Evolutionary conservation across 2,113 vertebrate species (phyloP).

Genomic region (Pachypanchax playfairii): DNA sequence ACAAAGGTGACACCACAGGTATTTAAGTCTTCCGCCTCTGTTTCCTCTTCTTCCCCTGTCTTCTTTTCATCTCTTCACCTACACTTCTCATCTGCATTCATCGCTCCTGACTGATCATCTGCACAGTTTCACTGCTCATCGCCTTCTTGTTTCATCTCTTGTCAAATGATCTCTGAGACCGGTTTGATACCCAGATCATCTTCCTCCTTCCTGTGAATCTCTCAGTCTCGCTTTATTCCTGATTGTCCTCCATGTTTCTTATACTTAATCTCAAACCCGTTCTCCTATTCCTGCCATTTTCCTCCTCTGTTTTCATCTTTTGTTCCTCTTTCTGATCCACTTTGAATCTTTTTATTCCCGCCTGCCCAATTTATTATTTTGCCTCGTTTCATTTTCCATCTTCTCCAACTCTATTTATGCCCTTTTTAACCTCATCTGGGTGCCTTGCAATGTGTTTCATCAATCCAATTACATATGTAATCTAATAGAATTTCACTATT

Average conservation of each 20-base stretch:
- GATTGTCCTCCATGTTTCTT: constrained; percentile 45
- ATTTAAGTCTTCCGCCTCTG: constrained; percentile 42
- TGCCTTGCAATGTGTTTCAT: neutral
- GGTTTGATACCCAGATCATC: constrained; percentile 67
- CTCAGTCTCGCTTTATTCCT: constrained; percentile 43
- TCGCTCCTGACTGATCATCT: constrained; percentile 56
- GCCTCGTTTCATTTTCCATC: neutral
- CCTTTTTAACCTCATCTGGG: neutral
- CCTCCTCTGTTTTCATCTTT: constrained; percentile 7
- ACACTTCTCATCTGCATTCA: constrained; percentile 48
- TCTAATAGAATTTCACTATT: constrained; percentile 2
- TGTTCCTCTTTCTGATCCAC: constrained; percentile 1
- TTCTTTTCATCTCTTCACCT: constrained; percentile 64
- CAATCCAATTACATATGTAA: neutral
- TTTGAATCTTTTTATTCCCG: constrained; percentile 6
- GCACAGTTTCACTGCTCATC: constrained; percentile 54
- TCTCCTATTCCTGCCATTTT: constrained; percentile 5
- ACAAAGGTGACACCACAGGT: constrained; percentile 60
- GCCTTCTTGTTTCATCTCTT: constrained; percentile 66
- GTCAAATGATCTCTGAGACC: constrained; percentile 70
- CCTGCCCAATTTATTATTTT: constrained; percentile 1
- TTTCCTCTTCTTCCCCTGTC: constrained; percentile 1
- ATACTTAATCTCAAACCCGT: constrained; percentile 3
- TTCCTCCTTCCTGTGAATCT: constrained; percentile 38
- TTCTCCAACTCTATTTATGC: neutral